Conservation (phyloP, 2,797 vertebrate genomes). For the Bradypus variegatus region DNA sequence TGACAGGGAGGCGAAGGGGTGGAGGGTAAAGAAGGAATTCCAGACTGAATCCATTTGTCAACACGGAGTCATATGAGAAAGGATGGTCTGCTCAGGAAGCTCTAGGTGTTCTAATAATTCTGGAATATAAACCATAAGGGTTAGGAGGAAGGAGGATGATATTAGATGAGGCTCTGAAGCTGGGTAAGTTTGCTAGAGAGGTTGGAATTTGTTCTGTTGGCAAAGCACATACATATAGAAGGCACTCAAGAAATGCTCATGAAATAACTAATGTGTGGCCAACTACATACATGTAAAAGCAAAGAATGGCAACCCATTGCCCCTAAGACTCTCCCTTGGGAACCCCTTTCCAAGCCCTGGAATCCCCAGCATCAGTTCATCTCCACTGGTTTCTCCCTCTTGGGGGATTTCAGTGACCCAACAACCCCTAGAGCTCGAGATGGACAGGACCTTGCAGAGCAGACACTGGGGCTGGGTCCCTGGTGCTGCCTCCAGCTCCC, state of each 20-base stretch:
- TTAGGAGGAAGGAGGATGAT: not conserved
- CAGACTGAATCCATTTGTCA: not conserved
- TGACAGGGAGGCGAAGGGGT: not conserved
- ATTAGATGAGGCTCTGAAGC: not conserved
- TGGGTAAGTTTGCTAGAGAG: not conserved
- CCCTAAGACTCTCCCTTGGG: not conserved
- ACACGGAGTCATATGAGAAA: fast-evolving
- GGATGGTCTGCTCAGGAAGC: not conserved
- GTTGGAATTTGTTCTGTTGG: not conserved
- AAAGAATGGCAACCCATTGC: not conserved
- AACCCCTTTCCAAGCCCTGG: not conserved
- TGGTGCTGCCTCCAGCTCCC: not conserved
- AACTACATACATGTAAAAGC: fast-evolving
- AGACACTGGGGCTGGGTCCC: fast-evolving
- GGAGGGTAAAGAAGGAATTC: not conserved
- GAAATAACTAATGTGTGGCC: not conserved
- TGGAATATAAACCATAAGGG: not conserved
- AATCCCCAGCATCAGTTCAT: too few species aligned
- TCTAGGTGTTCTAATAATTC: not conserved
- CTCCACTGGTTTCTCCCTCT: not conserved
- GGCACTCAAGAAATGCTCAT: not conserved
- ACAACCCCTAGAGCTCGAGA: not conserved
- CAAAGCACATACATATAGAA: not conserved
- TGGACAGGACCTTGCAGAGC: not conserved
- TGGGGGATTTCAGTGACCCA: not conserved